These are phyloP conservation scores for Periophthalmus magnuspinnatus DNA, from an alignment of 2,797 vertebrate species.

Conservation along the genomic window DNA sequence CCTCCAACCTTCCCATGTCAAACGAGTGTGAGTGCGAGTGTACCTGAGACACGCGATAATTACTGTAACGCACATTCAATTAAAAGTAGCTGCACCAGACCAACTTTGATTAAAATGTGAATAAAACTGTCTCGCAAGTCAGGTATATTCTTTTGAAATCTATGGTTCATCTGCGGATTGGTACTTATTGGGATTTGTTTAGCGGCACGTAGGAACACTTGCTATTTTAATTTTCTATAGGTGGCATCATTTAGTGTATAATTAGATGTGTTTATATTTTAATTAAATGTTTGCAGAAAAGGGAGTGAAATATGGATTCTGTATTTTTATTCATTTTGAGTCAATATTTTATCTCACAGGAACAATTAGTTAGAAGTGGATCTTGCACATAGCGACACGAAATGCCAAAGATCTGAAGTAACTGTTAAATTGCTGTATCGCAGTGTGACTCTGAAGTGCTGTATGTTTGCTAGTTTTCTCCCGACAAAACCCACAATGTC, in stretches of 20 bases:
- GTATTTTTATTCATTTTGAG: background rate
- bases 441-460: too few relatives aligned
- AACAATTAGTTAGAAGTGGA: background rate
- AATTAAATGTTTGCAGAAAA: background rate
- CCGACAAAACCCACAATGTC: too few relatives aligned
- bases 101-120: conserved; percentile 61
- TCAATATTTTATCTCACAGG: background rate
- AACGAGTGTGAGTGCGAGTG: conserved; percentile 59
- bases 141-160: conserved; percentile 48
- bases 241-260: background rate
- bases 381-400: too few relatives aligned
- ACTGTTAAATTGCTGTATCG: too few relatives aligned
- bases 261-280: background rate
- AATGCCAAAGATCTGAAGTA: too few relatives aligned
- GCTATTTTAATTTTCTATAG: background rate
- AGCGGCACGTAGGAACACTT: background rate
- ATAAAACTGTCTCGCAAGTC: conserved; percentile 45
- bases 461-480: too few relatives aligned
- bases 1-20: conserved; percentile 59
- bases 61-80: conserved; percentile 74
- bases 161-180: conserved; percentile 20
- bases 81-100: conserved; percentile 63
- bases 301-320: background rate
- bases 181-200: conserved; percentile 7
- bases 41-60: conserved; percentile 78